Base-by-base conservation (phyloP, 2,113 vertebrate genomes). In the Elachura formosa region DNA sequence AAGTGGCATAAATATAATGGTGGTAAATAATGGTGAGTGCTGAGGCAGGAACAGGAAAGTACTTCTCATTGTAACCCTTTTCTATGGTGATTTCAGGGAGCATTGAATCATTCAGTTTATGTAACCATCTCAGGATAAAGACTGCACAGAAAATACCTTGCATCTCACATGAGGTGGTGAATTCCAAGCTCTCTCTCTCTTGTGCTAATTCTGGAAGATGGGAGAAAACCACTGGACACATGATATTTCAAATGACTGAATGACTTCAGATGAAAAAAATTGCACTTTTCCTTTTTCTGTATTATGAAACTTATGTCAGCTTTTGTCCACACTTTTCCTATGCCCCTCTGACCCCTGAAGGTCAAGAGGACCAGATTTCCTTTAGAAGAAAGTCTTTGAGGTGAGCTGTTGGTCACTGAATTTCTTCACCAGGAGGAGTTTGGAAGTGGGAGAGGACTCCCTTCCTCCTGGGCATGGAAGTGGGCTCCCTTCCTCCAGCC, bases 381-480 rank as follows among this genome's bases (percentile, higher is more conserved):
- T 56, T 61, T 36, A 61, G 45, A 80, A 69, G 31, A 79, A 55
- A 36, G 12, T 5, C 19, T 38, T 36, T 5, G 3, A 4, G 5
- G 26, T 38, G 52, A 72, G 19, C 29, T 68, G 4, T n/a, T 83
- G 23, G 40, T 74, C 16, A 31, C 14, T 9, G 11, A 52, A 43
- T 41, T 61, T 46, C 40, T 80, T 69, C 59, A 56, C 17, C n/a
- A 41, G 48, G 33, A 85, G 8, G 6, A 56, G 19, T 64, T 80
- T 31, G 45, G 40, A 31, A 15, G 24, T 7, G 24, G 14, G 13
- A 86, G n/a, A 23, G 26, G 11, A 14, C 9, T 69, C 49, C 36
- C 5, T 81, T 73, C 10, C 48, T 89, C 18, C 49, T 2, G 0
- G 25, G 21, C 1, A 0, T 34, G 12, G 41, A 38, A 56, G 10